Percentiles rank a stretch among this genome's conserved stretches.
These are phyloP conservation scores for Pituophis catenifer DNA, from an alignment of 2,113 vertebrate species.

Conservation along the genomic window DNA sequence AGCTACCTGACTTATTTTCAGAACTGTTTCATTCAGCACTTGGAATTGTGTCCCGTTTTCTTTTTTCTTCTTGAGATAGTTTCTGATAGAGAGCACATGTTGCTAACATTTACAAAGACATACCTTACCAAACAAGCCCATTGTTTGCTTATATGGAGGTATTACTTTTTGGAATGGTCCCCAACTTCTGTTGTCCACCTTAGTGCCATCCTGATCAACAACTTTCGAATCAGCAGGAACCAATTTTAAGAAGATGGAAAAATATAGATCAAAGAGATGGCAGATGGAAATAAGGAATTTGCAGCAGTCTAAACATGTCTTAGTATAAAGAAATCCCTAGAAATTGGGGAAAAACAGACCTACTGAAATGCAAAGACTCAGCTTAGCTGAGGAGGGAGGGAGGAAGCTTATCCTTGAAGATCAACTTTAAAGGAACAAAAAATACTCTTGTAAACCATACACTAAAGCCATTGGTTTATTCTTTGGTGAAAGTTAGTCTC, in stretches of 20 bases:
- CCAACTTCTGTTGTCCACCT: background rate
- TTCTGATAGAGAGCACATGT: background rate
- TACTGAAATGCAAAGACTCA: background rate
- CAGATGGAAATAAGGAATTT: background rate
- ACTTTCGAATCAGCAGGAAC: background rate
- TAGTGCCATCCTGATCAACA: background rate
- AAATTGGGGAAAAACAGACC: background rate
- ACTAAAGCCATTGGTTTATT: no score
- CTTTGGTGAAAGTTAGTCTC: background rate
- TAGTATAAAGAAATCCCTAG: background rate
- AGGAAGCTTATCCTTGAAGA: background rate
- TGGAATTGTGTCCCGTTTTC: background rate
- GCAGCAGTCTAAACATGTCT: background rate
- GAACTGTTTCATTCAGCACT: background rate
- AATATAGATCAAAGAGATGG: background rate
- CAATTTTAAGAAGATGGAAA: background rate
- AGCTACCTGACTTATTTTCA: background rate
- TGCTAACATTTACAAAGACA: background rate
- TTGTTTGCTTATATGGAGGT: background rate
- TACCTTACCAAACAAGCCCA: background rate
- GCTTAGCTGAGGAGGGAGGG: background rate
- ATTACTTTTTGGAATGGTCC: background rate
- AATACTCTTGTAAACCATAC: background rate
- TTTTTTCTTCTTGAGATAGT: background rate
- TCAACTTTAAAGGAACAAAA: background rate